Evolutionary conservation across 1,140 invertebrate species (phyloP).

Genomic region (Drosophila pectinifera): DNA sequence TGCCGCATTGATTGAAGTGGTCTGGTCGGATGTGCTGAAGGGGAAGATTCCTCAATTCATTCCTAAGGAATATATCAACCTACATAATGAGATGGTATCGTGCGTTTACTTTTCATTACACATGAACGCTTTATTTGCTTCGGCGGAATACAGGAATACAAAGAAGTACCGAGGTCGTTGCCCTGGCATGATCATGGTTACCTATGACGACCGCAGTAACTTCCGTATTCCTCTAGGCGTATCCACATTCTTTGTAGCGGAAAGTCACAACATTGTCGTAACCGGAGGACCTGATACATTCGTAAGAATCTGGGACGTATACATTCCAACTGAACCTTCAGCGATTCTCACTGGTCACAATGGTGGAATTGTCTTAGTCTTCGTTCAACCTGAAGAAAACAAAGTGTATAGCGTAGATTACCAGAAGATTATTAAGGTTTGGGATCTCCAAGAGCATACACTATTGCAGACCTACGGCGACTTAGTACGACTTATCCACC

Average conservation of each 20-base stretch:
- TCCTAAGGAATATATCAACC: slow-evolving; percentile 86
- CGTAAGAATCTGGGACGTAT: slow-evolving; percentile 91
- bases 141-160: slow-evolving; percentile 85
- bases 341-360: slow-evolving; percentile 89
- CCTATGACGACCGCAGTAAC: slow-evolving; percentile 58
- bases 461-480: slow-evolving; percentile 87
- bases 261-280: slow-evolving; percentile 87
- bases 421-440: slow-evolving; percentile 90
- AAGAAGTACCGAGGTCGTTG: slow-evolving; percentile 73
- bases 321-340: slow-evolving; percentile 88
- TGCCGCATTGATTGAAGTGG: slow-evolving; percentile 86
- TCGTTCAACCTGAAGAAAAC: slow-evolving; percentile 89
- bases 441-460: slow-evolving; percentile 87
- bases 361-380: slow-evolving; percentile 88
- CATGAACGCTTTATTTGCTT: slow-evolving; percentile 86
- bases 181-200: slow-evolving; percentile 69
- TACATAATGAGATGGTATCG: slow-evolving; percentile 88
- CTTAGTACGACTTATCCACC: slow-evolving; percentile 86
- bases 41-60: slow-evolving; percentile 84
- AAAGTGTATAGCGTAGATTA: slow-evolving; percentile 89
- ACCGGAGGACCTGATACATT: slow-evolving; percentile 91
- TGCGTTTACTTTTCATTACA: slow-evolving; percentile 88
- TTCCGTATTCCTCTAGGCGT: slow-evolving; percentile 85
- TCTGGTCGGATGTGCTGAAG: slow-evolving; percentile 87
- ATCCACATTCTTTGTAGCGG: slow-evolving; percentile 87